A percentile compares a stretch with the other conserved stretches of the same genome.
These are phyloP conservation scores for Luehdorfia chinensis DNA, from an alignment of 1,140 invertebrate genomes.

Conservation along the genomic window DNA sequence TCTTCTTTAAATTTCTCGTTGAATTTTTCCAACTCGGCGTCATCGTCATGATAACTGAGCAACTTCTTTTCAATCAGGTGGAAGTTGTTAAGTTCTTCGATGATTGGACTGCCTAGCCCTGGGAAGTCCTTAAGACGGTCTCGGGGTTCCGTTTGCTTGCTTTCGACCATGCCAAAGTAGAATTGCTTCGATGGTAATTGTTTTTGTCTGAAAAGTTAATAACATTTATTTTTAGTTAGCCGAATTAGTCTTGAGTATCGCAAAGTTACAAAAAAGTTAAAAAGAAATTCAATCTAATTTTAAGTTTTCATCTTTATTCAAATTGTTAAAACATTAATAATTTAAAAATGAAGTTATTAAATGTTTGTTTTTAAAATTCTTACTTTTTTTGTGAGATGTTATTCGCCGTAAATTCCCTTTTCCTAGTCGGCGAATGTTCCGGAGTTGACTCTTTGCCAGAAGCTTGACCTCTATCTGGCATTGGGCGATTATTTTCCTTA, in stretches of 20 bases:
- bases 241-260: too few species aligned
- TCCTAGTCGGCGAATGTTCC: slow-evolving; percentile 73
- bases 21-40: slow-evolving; percentile 65
- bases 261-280: too few species aligned
- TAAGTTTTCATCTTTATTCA: too few species aligned
- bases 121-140: slow-evolving; percentile 72
- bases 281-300: too few species aligned
- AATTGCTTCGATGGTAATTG: slow-evolving; percentile 81
- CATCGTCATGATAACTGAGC: slow-evolving; percentile 56
- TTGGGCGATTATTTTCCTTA: slow-evolving; percentile 51
- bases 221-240: too few species aligned
- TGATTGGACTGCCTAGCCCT: slow-evolving; percentile 58
- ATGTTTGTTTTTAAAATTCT: slow-evolving; percentile 25
- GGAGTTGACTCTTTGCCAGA: slow-evolving; percentile 80
- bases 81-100: slow-evolving; percentile 64
- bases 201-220: slow-evolving; percentile 37
- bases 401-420: slow-evolving; percentile 30
- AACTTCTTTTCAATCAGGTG: slow-evolving; percentile 65
- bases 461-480: slow-evolving; percentile 74
- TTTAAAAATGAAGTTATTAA: too few species aligned
- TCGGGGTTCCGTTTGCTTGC: slow-evolving; percentile 45
- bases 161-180: slow-evolving; percentile 87
- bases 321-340: too few species aligned
- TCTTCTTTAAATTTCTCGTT: slow-evolving; percentile 56
- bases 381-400: slow-evolving; percentile 43